phyloP scores from a whole-genome alignment of 2,797 vertebrate species.

The Urophycis tenuis region DNA sequence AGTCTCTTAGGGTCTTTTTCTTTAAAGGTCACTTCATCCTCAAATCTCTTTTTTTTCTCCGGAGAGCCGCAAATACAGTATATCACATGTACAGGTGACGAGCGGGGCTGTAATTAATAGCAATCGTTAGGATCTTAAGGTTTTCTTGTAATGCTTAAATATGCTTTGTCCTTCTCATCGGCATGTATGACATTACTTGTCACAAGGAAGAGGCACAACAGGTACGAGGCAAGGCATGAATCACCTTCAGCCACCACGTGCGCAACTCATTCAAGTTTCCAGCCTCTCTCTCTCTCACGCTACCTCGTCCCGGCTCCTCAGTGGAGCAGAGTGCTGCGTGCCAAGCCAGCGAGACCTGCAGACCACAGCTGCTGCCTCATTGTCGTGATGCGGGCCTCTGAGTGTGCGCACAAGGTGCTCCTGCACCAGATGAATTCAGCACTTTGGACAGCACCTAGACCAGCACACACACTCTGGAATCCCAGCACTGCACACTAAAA shows the following conservation, averaged over 20 bases:
- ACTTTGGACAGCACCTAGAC: slow-evolving; percentile 81
- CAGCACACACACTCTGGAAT: slow-evolving; percentile 62
- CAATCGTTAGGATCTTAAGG: neutral
- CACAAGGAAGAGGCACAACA: no score
- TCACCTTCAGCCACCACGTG: neutral
- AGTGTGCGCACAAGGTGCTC: slow-evolving; percentile 66
- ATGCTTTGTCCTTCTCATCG: no score
- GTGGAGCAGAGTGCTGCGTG: neutral
- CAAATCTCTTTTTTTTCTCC: neutral
- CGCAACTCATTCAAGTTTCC: neutral
- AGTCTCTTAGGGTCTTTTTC: neutral
- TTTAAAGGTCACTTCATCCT: neutral
- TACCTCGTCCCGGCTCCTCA: neutral
- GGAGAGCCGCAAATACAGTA: neutral
- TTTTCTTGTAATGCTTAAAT: neutral
- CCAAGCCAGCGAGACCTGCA: slow-evolving; percentile 47
- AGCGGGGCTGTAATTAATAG: neutral
- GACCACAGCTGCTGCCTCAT: slow-evolving; percentile 44
- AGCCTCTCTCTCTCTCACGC: neutral
- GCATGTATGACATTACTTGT: no score
- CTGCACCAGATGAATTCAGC: slow-evolving; percentile 73
- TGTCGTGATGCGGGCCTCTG: slow-evolving; percentile 52
- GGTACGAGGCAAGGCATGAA: no score
- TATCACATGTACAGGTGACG: neutral
- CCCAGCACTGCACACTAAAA: slow-evolving; percentile 50